Conservation (phyloP, 1,140 invertebrate species). For the Drosophila prosaltans region DNA sequence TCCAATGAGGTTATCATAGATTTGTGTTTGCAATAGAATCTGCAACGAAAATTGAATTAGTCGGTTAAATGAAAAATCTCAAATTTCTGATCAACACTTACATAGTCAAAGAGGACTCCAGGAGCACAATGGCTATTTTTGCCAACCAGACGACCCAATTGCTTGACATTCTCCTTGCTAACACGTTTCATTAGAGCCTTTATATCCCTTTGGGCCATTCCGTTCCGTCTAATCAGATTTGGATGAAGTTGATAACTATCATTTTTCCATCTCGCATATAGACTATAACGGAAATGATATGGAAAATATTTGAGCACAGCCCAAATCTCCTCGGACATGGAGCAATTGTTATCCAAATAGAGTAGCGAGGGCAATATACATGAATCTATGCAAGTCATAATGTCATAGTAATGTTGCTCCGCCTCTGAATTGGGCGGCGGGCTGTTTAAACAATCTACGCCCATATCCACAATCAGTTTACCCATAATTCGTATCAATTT, state of each 20-base stretch:
- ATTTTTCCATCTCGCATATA: conserved; percentile 98
- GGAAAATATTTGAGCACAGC: conserved; percentile 94
- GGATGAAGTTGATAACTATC: conserved; percentile 93
- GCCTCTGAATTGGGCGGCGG: conserved; percentile 65
- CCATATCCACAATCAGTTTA: conserved; percentile 73
- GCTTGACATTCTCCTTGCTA: conserved; percentile 99
- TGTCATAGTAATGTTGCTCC: conserved; percentile 85
- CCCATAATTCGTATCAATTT: conserved; percentile 89
- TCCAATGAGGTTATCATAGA: conserved; percentile 98
- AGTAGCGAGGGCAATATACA: conserved; percentile 95
- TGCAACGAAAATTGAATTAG: conserved; percentile 56
- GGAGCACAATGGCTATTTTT: conserved; percentile 98
- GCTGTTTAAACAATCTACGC: conserved; percentile 71
- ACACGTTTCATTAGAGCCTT: conserved; percentile 99
- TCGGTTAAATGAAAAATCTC: background rate
- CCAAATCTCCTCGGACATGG: conserved; percentile 98
- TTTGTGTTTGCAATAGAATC: conserved; percentile 95
- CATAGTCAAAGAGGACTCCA: conserved; percentile 97
- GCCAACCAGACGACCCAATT: conserved; percentile 96
- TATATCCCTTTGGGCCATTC: conserved; percentile 94
- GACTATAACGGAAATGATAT: conserved; percentile 94
- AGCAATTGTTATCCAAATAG: conserved; percentile 96
- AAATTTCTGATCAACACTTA: conserved; percentile 83
- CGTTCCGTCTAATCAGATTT: conserved; percentile 90
- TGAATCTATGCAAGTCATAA: conserved; percentile 93